Percentiles rank a stretch among this genome's conserved stretches.
Conservation (phyloP, 2,888 invertebrate genomes). For the Eupithecia inturbata region DNA sequence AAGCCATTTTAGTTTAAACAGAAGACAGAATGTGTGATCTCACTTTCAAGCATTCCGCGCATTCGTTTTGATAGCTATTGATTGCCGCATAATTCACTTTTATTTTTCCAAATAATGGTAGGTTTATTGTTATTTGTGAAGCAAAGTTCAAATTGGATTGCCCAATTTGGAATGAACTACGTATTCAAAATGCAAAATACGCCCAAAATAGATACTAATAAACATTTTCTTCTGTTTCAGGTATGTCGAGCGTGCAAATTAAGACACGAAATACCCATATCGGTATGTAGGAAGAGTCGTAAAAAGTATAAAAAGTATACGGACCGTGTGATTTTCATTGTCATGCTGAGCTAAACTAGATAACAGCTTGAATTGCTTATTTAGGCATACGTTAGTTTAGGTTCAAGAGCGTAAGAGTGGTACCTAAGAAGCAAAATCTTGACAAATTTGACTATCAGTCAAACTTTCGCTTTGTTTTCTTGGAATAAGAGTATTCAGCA, state of each 20-base stretch:
- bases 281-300: constrained; percentile 50
- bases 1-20: too few relatives aligned
- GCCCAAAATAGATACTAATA: constrained; percentile 31
- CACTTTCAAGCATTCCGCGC: background rate
- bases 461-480: background rate
- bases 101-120: too few relatives aligned
- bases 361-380: background rate
- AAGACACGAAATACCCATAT: constrained; percentile 38
- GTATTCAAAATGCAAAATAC: constrained; percentile 29
- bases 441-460: background rate
- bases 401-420: background rate
- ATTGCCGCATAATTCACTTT: too few relatives aligned
- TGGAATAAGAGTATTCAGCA: background rate
- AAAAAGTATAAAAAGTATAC: constrained; percentile 30
- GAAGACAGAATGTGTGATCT: background rate
- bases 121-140: constrained; percentile 11
- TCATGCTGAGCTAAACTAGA: background rate
- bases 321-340: constrained; percentile 43
- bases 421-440: background rate
- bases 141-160: background rate
- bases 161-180: constrained; percentile 14
- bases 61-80: background rate
- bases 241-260: constrained; percentile 51
- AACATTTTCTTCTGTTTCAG: constrained; percentile 55
- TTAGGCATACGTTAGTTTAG: background rate